Conservation (phyloP, 2,113 vertebrate species). For the Onychostruthus taczanowskii region DNA sequence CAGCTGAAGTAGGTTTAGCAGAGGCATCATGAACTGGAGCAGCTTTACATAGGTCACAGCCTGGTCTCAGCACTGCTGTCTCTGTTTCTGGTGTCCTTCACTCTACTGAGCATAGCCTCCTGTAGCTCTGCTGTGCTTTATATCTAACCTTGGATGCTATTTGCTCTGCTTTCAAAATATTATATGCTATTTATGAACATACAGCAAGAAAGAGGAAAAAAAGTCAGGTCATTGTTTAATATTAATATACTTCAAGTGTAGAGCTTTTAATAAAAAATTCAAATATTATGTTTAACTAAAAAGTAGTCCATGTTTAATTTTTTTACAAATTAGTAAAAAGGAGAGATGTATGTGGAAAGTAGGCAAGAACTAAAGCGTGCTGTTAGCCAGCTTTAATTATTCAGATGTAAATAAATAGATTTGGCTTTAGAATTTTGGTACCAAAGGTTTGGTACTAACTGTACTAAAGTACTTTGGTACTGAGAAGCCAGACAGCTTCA, state of each 20-base stretch:
- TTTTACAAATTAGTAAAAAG: neutral
- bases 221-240: neutral
- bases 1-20: neutral
- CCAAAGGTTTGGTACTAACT: neutral
- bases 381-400: neutral
- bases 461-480: neutral
- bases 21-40: neutral
- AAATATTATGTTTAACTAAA: neutral
- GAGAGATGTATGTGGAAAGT: neutral
- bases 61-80: neutral
- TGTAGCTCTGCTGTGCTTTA: neutral
- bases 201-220: neutral
- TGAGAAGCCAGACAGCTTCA: neutral
- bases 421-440: neutral
- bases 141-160: neutral
- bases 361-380: neutral
- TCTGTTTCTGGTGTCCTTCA: neutral
- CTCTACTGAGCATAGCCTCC: neutral
- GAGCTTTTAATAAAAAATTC: neutral
- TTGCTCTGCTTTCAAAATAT: neutral
- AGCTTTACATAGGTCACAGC: neutral
- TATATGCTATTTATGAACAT: neutral
- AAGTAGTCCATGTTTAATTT: neutral
- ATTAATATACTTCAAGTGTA: neutral
- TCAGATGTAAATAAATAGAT: neutral